These are phyloP conservation scores for Lepetodrilus schrolli DNA, from an alignment of 2,888 invertebrate species.

Conservation along the genomic window DNA sequence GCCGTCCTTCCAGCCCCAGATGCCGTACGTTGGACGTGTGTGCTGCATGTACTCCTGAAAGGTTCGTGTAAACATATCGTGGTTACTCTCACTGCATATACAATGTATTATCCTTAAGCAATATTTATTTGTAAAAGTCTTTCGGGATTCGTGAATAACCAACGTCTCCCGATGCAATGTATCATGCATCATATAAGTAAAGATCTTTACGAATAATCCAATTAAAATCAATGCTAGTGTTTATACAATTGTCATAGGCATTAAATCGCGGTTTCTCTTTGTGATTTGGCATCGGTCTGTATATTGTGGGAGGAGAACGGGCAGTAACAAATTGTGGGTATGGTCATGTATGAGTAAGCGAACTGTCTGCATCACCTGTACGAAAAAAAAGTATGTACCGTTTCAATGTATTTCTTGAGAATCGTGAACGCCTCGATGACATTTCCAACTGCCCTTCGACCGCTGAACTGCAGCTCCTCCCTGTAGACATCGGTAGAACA, in stretches of 20 bases:
- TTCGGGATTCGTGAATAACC: background rate
- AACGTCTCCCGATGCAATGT: no score
- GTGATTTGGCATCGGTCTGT: no score
- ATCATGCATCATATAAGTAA: no score
- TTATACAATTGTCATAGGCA: no score
- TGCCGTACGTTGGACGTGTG: conserved; percentile 62
- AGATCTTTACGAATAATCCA: no score
- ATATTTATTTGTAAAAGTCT: background rate
- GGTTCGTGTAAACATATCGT: no score
- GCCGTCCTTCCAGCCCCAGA: conserved; percentile 45
- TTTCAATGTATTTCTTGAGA: conserved; percentile 24
- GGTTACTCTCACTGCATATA: background rate
- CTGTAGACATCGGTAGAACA: background rate
- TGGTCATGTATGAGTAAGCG: no score
- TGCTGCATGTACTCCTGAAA: conserved; percentile 57
- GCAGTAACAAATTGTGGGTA: no score
- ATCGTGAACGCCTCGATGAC: background rate
- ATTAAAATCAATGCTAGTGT: no score
- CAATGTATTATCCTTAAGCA: background rate
- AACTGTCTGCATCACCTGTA: no score
- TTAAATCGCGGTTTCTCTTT: no score
- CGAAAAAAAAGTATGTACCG: background rate
- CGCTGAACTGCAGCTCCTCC: background rate
- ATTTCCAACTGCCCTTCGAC: background rate
- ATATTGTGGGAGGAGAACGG: no score